Percentiles rank a stretch among this genome's conserved stretches.
These are phyloP conservation scores for Cynaeus angustus DNA, from an alignment of 2,888 invertebrate genomes.

Conservation along the genomic window DNA sequence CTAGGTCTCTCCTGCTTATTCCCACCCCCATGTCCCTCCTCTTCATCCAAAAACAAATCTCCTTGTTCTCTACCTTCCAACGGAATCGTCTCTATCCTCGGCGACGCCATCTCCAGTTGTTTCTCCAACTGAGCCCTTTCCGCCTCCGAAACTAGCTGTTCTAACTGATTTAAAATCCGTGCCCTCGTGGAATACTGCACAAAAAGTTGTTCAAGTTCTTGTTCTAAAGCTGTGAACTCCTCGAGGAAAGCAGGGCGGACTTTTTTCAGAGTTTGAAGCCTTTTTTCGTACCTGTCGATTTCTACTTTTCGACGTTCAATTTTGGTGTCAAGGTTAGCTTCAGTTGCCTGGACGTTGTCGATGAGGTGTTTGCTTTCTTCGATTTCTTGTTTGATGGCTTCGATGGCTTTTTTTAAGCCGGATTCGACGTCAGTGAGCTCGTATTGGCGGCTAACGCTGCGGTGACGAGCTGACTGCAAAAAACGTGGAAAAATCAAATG, in stretches of 20 bases:
- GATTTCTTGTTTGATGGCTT: constrained; percentile 80
- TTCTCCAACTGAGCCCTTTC: constrained; percentile 86
- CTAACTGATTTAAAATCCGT: constrained; percentile 91
- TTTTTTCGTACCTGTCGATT: constrained; percentile 92
- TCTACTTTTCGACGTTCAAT: constrained; percentile 93
- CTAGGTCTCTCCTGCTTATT: constrained; percentile 71
- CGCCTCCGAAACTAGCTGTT: constrained; percentile 88
- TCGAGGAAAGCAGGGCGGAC: constrained; percentile 98
- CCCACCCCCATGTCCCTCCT: constrained; percentile 9
- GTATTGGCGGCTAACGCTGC: constrained; percentile 87
- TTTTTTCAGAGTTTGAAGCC: constrained; percentile 94
- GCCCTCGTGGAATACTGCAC: constrained; percentile 91
- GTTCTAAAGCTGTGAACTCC: constrained; percentile 92
- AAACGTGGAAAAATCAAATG: not conserved
- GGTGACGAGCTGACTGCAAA: constrained; percentile 81
- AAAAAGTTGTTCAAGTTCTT: constrained; percentile 88
- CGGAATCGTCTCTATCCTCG: constrained; percentile 75
- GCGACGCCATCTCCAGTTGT: constrained; percentile 77
- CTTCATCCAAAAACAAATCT: constrained; percentile 61
- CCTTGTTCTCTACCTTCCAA: constrained; percentile 60
- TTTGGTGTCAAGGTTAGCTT: constrained; percentile 91
- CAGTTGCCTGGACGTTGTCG: constrained; percentile 90
- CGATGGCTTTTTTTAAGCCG: constrained; percentile 84
- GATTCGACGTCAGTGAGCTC: constrained; percentile 89
- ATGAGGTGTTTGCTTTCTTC: constrained; percentile 84